Conservation (phyloP, 2,888 invertebrate genomes). For the Muscina levida region DNA sequence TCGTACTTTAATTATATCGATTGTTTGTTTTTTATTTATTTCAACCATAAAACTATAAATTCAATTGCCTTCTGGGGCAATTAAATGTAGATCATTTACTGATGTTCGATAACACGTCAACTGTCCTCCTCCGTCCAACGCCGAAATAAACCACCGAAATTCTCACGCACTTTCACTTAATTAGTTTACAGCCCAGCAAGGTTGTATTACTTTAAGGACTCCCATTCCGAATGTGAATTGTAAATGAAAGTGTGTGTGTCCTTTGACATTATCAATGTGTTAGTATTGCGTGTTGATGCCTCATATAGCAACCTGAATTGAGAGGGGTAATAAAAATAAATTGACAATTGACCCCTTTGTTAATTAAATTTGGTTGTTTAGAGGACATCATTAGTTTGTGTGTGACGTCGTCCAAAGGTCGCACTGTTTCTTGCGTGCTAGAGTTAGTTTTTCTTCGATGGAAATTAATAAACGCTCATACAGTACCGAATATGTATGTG, state of each 20-base stretch:
- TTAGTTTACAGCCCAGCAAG: constrained; percentile 36
- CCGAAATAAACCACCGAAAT: constrained; percentile 5
- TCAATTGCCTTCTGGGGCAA: constrained; percentile 32
- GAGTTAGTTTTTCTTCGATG: neutral
- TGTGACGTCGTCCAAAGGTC: constrained; percentile 8
- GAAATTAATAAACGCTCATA: constrained; percentile 5
- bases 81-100: constrained; percentile 54
- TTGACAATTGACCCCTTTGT: constrained; percentile 59
- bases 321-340: constrained; percentile 26
- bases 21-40: constrained; percentile 26
- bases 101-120: constrained; percentile 34
- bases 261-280: constrained; percentile 20
- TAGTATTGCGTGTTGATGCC: constrained; percentile 24
- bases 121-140: neutral
- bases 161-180: constrained; percentile 42
- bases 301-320: neutral
- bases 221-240: neutral
- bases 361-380: constrained; percentile 54
- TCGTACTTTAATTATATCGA: constrained; percentile 57
- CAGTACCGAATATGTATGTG: neutral
- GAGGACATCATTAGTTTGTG: constrained; percentile 34
- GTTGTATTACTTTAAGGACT: constrained; percentile 37
- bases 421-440: constrained; percentile 7
- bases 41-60: constrained; percentile 39
- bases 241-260: constrained; percentile 2